Evolutionary conservation across 2,888 invertebrate genomes (phyloP), one percentile per base, ranked within the genome.

Genomic region (Salpingus planirostris): DNA sequence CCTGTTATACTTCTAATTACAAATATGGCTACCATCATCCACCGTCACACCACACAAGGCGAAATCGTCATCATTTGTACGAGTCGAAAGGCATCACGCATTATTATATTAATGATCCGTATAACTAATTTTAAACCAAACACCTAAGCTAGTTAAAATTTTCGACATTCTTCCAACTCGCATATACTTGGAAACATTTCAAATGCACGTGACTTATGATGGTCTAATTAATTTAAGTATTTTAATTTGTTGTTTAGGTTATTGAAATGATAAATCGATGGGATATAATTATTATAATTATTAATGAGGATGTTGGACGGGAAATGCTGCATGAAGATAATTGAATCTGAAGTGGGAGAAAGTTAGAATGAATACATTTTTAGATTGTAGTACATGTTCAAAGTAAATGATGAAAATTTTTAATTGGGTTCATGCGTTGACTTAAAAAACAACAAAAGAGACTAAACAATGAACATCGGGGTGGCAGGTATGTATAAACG

Each of bases 101-200:
- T n/a, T n/a, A n/a, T n/a, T n/a, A n/a, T n/a, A 47, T 47, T 47
- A 42, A 47, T 45, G 47, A 42, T 43, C n/a, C n/a, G 34, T 42
- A 32, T 33, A 37, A 31, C 45, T 47, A 47, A 34, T 44, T 47
- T 44, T 47, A 43, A 37, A 31, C 33, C n/a, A n/a, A n/a, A n/a
- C n/a, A n/a, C n/a, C n/a, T n/a, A n/a, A n/a, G 29, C 41, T 42
- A 36, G 45, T 45, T 47, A 43, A 42, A 33, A 37, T 47, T 38
- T 47, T 45, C 38, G 25, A 40, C 36, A 44, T n/a, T n/a, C n/a
- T 44, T 38, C 42, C 18, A 18, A 7, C 18, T 18, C 6, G 6
- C 8, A 8, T 8, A 18, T 6, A 18, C 18, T 6, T 18, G 18
- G 18, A 18, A 18, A 18, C 8, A 7, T 18, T 18, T 18, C 18